phyloP scores from a whole-genome alignment of 2,797 vertebrate species.

The Falco cherrug region DNA sequence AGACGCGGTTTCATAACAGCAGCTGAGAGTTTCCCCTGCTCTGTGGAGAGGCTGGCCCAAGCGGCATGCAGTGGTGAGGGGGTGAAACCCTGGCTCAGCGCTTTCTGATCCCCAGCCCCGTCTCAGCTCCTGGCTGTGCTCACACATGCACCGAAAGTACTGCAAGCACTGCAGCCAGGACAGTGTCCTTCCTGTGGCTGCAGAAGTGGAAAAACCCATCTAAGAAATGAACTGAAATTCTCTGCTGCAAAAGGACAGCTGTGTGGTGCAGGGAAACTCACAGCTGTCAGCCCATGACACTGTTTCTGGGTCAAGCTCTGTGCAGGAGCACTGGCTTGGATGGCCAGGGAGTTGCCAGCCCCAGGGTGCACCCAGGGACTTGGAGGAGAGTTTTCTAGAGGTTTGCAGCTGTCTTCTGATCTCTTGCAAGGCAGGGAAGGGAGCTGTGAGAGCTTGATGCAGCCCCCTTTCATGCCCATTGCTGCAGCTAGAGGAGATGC shows the following conservation, averaged over 20 bases:
- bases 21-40: neutral
- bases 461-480: neutral
- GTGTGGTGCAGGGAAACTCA: neutral
- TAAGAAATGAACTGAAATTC: neutral
- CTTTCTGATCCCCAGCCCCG: conserved; percentile 28
- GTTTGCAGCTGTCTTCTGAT: neutral
- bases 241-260: neutral
- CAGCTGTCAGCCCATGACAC: neutral
- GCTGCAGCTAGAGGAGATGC: neutral
- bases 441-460: neutral
- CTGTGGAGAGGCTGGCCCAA: neutral
- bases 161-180: neutral
- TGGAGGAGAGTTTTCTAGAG: neutral
- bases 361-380: neutral
- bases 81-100: conserved; percentile 56
- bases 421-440: neutral
- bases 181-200: neutral
- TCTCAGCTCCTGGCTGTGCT: neutral
- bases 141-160: accelerated
- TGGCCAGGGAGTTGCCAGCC: neutral
- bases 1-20: conserved; percentile 42
- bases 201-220: neutral
- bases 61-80: neutral
- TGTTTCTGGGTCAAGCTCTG: neutral
- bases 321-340: neutral